phyloP scores from a whole-genome alignment of 1,140 invertebrate genomes.

The Anastrepha obliqua region DNA sequence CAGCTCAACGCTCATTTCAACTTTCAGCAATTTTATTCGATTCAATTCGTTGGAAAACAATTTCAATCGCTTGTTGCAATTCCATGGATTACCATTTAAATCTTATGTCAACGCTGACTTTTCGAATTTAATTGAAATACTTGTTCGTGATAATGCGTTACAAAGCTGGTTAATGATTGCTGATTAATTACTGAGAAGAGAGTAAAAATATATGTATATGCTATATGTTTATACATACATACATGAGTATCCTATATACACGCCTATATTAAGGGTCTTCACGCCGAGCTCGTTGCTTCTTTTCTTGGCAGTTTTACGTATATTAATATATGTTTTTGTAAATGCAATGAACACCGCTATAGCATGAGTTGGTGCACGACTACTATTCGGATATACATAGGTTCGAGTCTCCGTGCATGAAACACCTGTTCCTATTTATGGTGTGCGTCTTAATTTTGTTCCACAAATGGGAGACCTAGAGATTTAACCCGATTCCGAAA shows the following conservation, averaged over 20 bases:
- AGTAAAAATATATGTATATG: neutral
- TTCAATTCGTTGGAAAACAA: constrained; percentile 24
- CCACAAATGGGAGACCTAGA: no score
- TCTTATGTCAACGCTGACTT: constrained; percentile 51
- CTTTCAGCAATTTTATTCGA: constrained; percentile 34
- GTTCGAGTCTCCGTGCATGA: no score
- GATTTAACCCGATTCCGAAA: no score
- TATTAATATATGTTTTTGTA: no score
- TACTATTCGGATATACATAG: no score
- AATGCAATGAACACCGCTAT: no score
- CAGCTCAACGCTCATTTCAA: constrained; percentile 25
- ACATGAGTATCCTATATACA: neutral
- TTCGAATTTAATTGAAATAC: constrained; percentile 53
- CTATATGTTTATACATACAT: neutral
- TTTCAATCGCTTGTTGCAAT: constrained; percentile 21
- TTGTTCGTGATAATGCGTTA: constrained; percentile 35
- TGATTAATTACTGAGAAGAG: constrained; percentile 21
- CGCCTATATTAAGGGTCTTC: no score
- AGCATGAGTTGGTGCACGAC: no score
- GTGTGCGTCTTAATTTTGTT: no score
- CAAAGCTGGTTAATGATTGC: constrained; percentile 45
- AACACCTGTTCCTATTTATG: no score
- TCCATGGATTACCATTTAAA: constrained; percentile 38
- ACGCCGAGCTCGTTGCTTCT: no score
- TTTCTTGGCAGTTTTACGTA: no score